A percentile compares a stretch with the other conserved stretches of the same genome.
phyloP scores from a whole-genome alignment of 2,113 vertebrate genomes.

The Corapipo altera region DNA sequence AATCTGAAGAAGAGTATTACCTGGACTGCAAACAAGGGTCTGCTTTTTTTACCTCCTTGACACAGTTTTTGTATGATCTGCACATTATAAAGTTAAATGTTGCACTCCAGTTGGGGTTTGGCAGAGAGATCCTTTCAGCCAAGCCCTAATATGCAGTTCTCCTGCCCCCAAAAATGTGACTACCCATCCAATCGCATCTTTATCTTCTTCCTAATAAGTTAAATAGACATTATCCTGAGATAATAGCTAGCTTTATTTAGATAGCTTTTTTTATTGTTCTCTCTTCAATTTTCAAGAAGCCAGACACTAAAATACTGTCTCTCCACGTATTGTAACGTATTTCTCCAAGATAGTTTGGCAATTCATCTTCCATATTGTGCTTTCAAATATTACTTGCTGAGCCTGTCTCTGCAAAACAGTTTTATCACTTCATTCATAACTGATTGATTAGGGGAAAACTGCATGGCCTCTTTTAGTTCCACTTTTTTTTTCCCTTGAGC shows the following conservation, averaged over 20 bases:
- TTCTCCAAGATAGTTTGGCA: not conserved
- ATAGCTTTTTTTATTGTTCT: not conserved
- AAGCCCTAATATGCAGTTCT: not conserved
- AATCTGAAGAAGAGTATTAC: not conserved
- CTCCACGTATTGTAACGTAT: not conserved
- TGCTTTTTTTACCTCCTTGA: not conserved
- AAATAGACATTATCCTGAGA: not conserved
- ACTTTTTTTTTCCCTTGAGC: not conserved
- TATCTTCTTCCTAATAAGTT: not conserved
- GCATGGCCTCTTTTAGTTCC: not conserved
- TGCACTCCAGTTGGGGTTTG: rapidly evolving
- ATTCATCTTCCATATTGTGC: not conserved
- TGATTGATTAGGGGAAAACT: not conserved
- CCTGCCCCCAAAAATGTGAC: not conserved
- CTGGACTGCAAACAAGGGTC: not conserved
- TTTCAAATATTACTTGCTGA: not conserved
- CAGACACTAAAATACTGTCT: not conserved
- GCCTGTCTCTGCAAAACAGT: not conserved
- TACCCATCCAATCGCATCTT: not conserved
- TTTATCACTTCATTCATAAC: not conserved
- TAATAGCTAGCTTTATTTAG: too few relatives aligned
- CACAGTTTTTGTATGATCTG: not conserved
- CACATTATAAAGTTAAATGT: not conserved
- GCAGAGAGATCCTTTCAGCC: not conserved
- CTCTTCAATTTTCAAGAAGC: not conserved